These are phyloP conservation scores for Solen grandis DNA, from an alignment of 1,140 invertebrate species.

Conservation along the genomic window DNA sequence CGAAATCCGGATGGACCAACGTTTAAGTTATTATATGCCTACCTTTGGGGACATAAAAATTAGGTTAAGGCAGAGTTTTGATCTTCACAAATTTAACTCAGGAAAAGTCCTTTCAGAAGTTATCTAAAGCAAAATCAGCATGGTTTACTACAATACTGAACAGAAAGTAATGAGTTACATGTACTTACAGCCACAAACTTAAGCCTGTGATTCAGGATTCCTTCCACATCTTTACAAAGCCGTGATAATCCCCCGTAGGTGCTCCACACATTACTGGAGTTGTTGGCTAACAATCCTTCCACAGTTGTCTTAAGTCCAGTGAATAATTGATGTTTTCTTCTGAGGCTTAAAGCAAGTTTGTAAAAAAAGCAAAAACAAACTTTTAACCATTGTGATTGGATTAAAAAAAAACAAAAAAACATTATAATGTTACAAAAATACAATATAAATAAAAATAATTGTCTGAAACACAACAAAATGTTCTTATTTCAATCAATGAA, in stretches of 20 bases:
- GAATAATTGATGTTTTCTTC: slow-evolving; percentile 35
- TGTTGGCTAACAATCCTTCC: slow-evolving; percentile 85
- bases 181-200: slow-evolving; percentile 82
- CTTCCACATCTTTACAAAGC: slow-evolving; percentile 84
- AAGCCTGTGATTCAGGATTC: slow-evolving; percentile 85
- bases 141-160: background rate
- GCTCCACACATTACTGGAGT: slow-evolving; percentile 85
- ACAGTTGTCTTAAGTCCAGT: slow-evolving; percentile 83
- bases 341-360: slow-evolving; percentile 19
- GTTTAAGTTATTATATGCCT: background rate
- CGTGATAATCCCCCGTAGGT: slow-evolving; percentile 86
- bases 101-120: background rate
- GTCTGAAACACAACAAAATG: no score
- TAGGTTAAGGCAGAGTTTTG: background rate
- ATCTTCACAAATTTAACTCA: background rate
- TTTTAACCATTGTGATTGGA: background rate
- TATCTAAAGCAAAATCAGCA: background rate
- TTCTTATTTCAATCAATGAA: no score
- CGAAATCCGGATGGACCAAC: background rate
- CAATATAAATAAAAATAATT: no score
- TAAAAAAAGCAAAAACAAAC: background rate
- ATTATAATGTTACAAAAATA: no score
- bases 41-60: background rate
- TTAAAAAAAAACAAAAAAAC: no score
- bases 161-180: background rate